Evolutionary conservation across 2,888 invertebrate genomes (phyloP).

Genomic region (Artemia sinica): DNA sequence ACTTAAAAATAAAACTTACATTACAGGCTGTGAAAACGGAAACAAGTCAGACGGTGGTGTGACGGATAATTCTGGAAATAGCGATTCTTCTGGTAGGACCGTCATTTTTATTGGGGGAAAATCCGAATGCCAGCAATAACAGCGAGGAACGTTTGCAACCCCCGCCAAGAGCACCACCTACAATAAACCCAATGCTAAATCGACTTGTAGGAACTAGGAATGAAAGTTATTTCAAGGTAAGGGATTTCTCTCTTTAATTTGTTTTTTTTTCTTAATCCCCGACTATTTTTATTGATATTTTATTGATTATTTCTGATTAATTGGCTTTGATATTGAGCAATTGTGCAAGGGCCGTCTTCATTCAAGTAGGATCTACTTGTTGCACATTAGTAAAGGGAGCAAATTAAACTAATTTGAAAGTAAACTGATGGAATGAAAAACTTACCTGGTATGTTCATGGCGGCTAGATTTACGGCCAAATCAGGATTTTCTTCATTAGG

Average conservation of each 20-base stretch:
- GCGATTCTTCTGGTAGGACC: constrained; percentile 21
- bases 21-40: constrained; percentile 1
- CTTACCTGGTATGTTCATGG: too few species aligned
- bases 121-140: constrained; percentile 20
- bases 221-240: constrained; percentile 79
- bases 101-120: constrained; percentile 22
- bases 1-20: too few species aligned
- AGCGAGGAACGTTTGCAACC: constrained; percentile 9
- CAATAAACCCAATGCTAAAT: constrained; percentile 66
- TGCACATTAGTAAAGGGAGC: too few species aligned
- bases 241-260: constrained; percentile 30
- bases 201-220: constrained; percentile 66
- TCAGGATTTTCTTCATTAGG: too few species aligned
- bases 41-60: background rate
- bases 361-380: too few species aligned
- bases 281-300: background rate
- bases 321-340: too few species aligned
- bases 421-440: too few species aligned
- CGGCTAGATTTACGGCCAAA: too few species aligned
- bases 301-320: background rate
- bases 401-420: too few species aligned
- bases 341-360: too few species aligned
- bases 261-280: background rate
- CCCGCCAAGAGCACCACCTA: constrained; percentile 18
- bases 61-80: constrained; percentile 16